Base-by-base conservation (phyloP, 2,113 vertebrate genomes). In the Ochotona curzoniae region DNA sequence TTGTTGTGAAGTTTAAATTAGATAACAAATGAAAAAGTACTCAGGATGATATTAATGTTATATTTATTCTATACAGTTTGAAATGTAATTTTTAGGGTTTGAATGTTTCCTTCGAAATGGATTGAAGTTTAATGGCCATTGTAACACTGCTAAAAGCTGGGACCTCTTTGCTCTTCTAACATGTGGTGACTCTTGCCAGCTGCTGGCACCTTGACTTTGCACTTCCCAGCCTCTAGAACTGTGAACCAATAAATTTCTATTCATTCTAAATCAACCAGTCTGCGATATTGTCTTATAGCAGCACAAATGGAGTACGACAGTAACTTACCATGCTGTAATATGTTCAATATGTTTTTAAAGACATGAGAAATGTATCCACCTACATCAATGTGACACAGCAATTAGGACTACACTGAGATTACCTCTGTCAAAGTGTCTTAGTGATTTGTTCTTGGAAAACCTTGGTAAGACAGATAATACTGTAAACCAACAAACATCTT, bases 391-490 rank as follows among this genome's bases (percentile, higher is more conserved):
- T 64, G 60, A 83, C 28, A 78, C 6, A 74, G 49, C 38, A 82
- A n/a, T 26, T 79, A 61, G 23, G 35, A 89, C 23, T 81, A 76
- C 87, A 60, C 63, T 89, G 69, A 93, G 71, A 93, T 74, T 3
- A 61, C 13, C 25, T 54, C 7, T 82, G 28, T 87, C 67, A 83
- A 81, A 25, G 35, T 30, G 38, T 61, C 63, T 84, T 81, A 61
- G 66, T 92, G 84, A 69, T 90, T 95, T 95, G 71, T 83, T 85
- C 44, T 26, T 92, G 64, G 30, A 92, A 85, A 87, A 75, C 8
- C 17, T 90, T 87, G 28, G 35, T 15, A 84, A 47, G 51, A 93
- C 90, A 70, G 44, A 80, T 87, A 92, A 90, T 30, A 64, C 18
- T 49, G 2, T 70, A 93, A 94, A 75, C 35, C 32, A 81, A 81